These are phyloP conservation scores for Anguilla megastoma DNA, from an alignment of 2,797 vertebrate genomes.

Conservation along the genomic window DNA sequence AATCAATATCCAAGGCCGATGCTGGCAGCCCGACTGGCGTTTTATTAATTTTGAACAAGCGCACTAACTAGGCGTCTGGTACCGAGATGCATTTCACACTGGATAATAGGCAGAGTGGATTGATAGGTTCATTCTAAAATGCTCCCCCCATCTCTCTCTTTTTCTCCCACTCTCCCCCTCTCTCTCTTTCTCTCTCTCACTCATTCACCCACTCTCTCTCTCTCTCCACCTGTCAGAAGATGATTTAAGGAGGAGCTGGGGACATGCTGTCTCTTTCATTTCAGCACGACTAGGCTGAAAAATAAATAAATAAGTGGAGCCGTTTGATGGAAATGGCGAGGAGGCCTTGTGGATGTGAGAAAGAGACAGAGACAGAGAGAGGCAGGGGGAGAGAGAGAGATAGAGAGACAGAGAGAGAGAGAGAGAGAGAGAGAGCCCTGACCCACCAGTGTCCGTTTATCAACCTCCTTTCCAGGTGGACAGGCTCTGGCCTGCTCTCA, in stretches of 20 bases:
- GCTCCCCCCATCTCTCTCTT: constrained; percentile 66
- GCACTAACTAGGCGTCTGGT: constrained; percentile 79
- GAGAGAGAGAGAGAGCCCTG: constrained; percentile 35
- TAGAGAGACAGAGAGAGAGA: constrained; percentile 23
- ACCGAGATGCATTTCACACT: constrained; percentile 72
- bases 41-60: constrained; percentile 83
- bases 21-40: constrained; percentile 63
- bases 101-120: constrained; percentile 79
- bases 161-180: constrained; percentile 45
- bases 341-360: constrained; percentile 51
- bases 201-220: constrained; percentile 56
- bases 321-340: constrained; percentile 30
- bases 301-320: constrained; percentile 60
- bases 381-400: constrained; percentile 43
- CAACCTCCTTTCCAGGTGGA: constrained; percentile 38
- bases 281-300: constrained; percentile 46
- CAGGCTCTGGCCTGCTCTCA: constrained; percentile 15
- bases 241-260: constrained; percentile 71
- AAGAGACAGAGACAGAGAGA: constrained; percentile 41
- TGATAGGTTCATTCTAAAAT: constrained; percentile 81
- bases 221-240: constrained; percentile 68
- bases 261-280: constrained; percentile 51
- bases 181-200: constrained; percentile 29
- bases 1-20: constrained; percentile 79
- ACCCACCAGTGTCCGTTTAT: constrained; percentile 43